Evolutionary conservation across 1,140 invertebrate genomes (phyloP).

Genomic region (Helicorthomorpha holstii): DNA sequence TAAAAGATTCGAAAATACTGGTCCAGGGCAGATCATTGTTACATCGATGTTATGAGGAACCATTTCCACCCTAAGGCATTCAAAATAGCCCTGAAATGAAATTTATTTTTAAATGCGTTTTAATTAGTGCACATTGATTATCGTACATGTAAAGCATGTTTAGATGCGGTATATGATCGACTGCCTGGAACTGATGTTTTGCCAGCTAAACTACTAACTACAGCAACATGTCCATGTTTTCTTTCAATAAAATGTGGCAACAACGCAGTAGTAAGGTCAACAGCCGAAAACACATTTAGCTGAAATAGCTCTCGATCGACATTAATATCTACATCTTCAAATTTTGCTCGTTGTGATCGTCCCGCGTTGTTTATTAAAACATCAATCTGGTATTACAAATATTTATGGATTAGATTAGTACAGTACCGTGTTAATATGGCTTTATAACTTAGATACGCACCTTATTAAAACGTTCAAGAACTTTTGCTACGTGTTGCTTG

Average conservation of each 20-base stretch:
- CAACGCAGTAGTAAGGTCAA: constrained; percentile 49
- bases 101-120: constrained; percentile 1
- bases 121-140: neutral
- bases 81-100: constrained; percentile 47
- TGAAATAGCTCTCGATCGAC: constrained; percentile 66
- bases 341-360: constrained; percentile 54
- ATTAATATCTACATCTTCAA: constrained; percentile 51
- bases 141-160: constrained; percentile 62
- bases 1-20: constrained; percentile 53
- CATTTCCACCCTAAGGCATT: constrained; percentile 43
- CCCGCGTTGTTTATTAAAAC: constrained; percentile 69
- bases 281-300: constrained; percentile 56
- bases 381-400: constrained; percentile 36
- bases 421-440: no score
- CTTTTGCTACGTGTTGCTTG: constrained; percentile 38
- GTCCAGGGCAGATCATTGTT: constrained; percentile 57
- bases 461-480: constrained; percentile 51
- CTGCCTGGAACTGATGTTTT: constrained; percentile 48
- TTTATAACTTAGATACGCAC: constrained; percentile 23
- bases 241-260: constrained; percentile 41
- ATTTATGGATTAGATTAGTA: neutral
- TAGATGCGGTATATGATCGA: constrained; percentile 55
- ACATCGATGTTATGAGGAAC: constrained; percentile 37
- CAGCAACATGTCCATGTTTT: constrained; percentile 44
- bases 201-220: constrained; percentile 54